Evolutionary conservation across 2,113 vertebrate species (phyloP).

Genomic region (Copsychus sechellarum): DNA sequence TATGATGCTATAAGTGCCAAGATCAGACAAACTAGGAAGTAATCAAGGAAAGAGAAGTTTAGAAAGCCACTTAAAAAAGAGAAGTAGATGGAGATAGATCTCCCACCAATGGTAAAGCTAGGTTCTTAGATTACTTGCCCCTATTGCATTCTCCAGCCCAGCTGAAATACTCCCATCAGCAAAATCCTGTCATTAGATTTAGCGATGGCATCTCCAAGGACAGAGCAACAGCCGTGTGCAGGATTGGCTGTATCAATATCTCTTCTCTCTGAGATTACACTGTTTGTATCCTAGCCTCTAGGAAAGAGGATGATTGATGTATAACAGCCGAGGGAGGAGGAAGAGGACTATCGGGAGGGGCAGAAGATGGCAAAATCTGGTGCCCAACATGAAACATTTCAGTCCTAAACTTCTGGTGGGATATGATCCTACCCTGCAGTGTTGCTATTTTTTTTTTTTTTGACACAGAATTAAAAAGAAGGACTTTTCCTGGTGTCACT

Average conservation of each 20-base stretch:
- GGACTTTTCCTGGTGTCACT: conserved; percentile 44
- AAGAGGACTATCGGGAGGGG: not conserved
- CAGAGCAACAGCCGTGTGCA: not conserved
- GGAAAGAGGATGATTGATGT: not conserved
- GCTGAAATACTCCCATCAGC: not conserved
- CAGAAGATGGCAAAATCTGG: not conserved
- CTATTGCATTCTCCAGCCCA: not conserved
- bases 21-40: not conserved
- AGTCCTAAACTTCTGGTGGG: not conserved
- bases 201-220: not conserved
- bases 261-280: not conserved
- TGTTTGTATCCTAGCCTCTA: not conserved
- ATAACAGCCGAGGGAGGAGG: not conserved
- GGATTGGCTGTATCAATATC: not conserved
- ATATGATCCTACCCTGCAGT: not conserved
- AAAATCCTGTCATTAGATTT: not conserved
- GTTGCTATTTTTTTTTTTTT: not conserved
- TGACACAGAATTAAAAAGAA: conserved; percentile 48
- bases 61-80: not conserved
- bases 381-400: not conserved
- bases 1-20: not conserved
- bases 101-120: not conserved
- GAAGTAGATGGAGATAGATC: not conserved
- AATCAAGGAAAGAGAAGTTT: not conserved
- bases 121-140: not conserved